Evolutionary conservation across 2,113 vertebrate species (phyloP), one percentile per base, ranked within the genome.

Genomic region (Uropsilus gracilis): DNA sequence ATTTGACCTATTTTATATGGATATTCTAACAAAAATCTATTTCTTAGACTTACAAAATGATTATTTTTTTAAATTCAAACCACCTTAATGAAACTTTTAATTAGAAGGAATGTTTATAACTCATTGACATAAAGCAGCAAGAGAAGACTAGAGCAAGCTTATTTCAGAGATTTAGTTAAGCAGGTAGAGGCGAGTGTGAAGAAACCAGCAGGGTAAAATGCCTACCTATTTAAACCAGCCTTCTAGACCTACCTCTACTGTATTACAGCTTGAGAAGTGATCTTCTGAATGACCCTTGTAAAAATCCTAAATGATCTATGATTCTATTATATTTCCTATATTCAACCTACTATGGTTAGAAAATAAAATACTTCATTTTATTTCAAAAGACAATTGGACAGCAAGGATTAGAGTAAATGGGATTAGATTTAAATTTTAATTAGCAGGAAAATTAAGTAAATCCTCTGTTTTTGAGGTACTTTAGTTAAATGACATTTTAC

Each of bases 341-440:
- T 1, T 66, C 37, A 69, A 81, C 50, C 81, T 86, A 91, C 64
- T 77, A 85, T 34, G 34, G 32, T 81, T 83, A 94, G 66, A 66
- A 86, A 94, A 71, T n/a, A 88, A 68, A 68, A 89, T 83, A n/a
- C n/a, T n/a, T n/a, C 53, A 82, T 34, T 50, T 88, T 30, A 88
- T 88, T 88, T 34, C 57, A 64, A 66, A 91, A 91, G 69, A 80
- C 57, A 77, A 71, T 88, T 76, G 55, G 82, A 46, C 37, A 88
- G 42, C 63, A 64, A 92, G 80, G 46, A 95, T 55, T 88, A 42
- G 46, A 92, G 57, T 48, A 86, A 94, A 88, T 6, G 20, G 78
- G 24, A 89, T 75, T 86, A 64, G 34, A 71, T 90, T 94, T 95
- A 90, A 94, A 90, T 69, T 85, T 92, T 92, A 88, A 88, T 94